Base-by-base conservation (phyloP, 1,140 invertebrate species). In the Zaprionus ornatus region DNA sequence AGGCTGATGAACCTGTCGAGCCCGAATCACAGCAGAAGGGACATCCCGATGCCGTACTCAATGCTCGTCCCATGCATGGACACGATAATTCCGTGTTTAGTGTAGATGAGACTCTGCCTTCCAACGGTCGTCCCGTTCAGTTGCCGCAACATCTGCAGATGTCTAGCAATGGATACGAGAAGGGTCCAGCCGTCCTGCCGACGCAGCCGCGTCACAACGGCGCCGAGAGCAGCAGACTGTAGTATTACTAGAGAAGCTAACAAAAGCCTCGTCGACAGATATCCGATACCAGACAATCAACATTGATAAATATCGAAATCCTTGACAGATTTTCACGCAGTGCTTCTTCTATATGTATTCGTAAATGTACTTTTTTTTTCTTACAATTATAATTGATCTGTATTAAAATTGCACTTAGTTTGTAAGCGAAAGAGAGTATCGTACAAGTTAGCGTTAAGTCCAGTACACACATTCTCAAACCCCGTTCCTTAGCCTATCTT, bases 171-270 rank as follows among this genome's bases (percentile, higher is more conserved):
- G 87, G 83, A 12, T 91, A 87, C 52, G 77, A 91, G 55, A 91
- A 91, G 45, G 45, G 72, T 77, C 80, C 42, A 73, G 77, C 42
- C 77, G 74, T 66, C 27, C 62, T 37, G 23, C 25, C 17, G 50
- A 59, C 55, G 64, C 70, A 80, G 48, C 50, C 68, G 42, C 73
- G 78, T 69, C 62, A 68, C 19, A 88, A 77, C 57, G 71, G 82
- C 52, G 79, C 85, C 52, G 91, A 92, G 83, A 92, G 91, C 76
- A 92, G 91, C 77, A 92, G 91, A 92, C 91, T 92, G 76, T 92
- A 92, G 75, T 59, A 74, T 67, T 77, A 72, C 45, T 56, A 25
- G 55, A 52, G 54, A 32, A 40, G 17, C n/a, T 32, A 10, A 13
- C 12, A 21, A 60, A 25, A 64, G 27, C 40, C 23, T 25, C 19